A percentile compares a stretch with the other conserved stretches of the same genome.
Conservation (phyloP, 2,888 invertebrate species). For the Lomographa bimaculata region DNA sequence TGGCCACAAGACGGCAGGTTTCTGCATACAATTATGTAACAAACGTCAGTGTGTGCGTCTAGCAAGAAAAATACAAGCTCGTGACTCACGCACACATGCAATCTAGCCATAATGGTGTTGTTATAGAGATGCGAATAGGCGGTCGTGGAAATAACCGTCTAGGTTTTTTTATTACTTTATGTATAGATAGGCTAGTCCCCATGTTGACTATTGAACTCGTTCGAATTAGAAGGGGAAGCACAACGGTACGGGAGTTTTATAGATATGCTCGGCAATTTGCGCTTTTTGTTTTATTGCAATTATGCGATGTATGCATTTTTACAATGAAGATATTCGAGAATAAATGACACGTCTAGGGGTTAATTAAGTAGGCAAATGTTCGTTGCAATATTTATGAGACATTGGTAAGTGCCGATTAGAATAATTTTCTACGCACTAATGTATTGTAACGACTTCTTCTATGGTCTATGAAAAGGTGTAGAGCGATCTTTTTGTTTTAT, state of each 20-base stretch:
- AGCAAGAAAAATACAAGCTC: slow-evolving; percentile 41
- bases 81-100: slow-evolving; percentile 51
- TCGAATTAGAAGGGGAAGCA: slow-evolving; percentile 36
- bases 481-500: background rate
- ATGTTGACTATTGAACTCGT: slow-evolving; percentile 38
- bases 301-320: slow-evolving; percentile 26
- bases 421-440: slow-evolving; percentile 13
- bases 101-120: slow-evolving; percentile 32
- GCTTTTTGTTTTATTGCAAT: slow-evolving; percentile 34
- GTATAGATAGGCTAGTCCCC: slow-evolving; percentile 23
- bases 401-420: slow-evolving; percentile 17
- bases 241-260: slow-evolving; percentile 26
- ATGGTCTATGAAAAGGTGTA: slow-evolving; percentile 3
- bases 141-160: slow-evolving; percentile 42
- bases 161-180: slow-evolving; percentile 36
- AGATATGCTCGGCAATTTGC: slow-evolving; percentile 29
- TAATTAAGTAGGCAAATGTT: slow-evolving; percentile 27
- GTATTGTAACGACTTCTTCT: slow-evolving; percentile 13
- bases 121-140: slow-evolving; percentile 46
- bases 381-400: slow-evolving; percentile 20
- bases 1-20: slow-evolving; percentile 28
- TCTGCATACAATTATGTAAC: slow-evolving; percentile 45
- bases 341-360: slow-evolving; percentile 30
- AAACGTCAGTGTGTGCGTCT: slow-evolving; percentile 37
- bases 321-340: slow-evolving; percentile 30